These are phyloP conservation scores for Hartigia nigra DNA, from an alignment of 2,888 invertebrate genomes.

Conservation along the genomic window DNA sequence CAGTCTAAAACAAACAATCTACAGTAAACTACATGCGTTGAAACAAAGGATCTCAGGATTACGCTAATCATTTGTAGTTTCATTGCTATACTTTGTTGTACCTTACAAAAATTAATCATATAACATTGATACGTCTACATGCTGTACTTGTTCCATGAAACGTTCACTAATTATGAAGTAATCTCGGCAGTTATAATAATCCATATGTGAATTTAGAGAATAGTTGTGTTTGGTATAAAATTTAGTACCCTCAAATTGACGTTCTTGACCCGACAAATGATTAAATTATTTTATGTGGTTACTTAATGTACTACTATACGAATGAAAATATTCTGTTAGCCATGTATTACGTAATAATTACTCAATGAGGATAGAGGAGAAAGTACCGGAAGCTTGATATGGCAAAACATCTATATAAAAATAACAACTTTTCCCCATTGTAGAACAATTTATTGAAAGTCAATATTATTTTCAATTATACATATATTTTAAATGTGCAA, in stretches of 20 bases:
- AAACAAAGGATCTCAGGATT: not conserved
- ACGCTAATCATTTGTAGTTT: not conserved
- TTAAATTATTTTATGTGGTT: not conserved
- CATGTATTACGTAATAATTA: not conserved
- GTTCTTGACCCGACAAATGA: not conserved
- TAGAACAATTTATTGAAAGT: not conserved
- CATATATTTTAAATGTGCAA: not conserved
- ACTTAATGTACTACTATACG: not conserved
- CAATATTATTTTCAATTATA: not conserved
- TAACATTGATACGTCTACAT: not conserved
- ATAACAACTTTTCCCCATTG: not conserved
- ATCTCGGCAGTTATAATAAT: not conserved
- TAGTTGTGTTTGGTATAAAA: not conserved
- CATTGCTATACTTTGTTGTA: not conserved
- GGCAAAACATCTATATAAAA: not conserved
- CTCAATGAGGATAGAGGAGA: not conserved
- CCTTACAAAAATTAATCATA: not conserved
- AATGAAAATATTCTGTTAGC: not conserved
- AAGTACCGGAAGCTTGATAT: not conserved
- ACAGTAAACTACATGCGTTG: not conserved
- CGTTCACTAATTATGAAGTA: not conserved
- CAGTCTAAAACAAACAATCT: not conserved
- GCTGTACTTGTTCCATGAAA: not conserved
- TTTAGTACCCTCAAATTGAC: not conserved
- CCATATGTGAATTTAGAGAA: not conserved